Base-by-base conservation (phyloP, 1,140 invertebrate species). In the Sinella curviseta region DNA sequence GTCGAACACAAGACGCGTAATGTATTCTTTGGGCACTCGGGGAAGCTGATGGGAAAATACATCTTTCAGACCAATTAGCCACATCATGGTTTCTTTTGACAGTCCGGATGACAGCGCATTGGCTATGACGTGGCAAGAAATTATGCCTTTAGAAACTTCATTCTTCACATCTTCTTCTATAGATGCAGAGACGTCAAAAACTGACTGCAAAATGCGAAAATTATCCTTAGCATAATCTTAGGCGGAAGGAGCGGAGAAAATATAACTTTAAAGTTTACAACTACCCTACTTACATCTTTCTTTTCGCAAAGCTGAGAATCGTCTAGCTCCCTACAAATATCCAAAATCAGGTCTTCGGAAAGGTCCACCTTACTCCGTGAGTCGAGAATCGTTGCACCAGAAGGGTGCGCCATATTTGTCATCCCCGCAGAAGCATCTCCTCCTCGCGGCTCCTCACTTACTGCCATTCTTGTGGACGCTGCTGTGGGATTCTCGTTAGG, bases 21-120 rank as follows among this genome's bases (percentile, higher is more conserved):
- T 98, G 85, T 99, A 99, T 87, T 99, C 96, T 84, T 97, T 96
- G 0, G 97, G 97, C 97, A 99, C 99, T 86, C 94, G 91, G 0
- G 98, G 96, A 75, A 99, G 88, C 85, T 99, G 97, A 85, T 96
- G 94, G 20, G 95, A 95, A 87, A 99, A 98, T 0, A 99, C 93
- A 88, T 97, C 97, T 86, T 98, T 96, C 0, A 99, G 88, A 74
- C 95, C 95, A 80, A 98, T 93, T 1, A 99, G 88, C 95, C 95
- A 97, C 1, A 96, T 88, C 90, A 97, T 95, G 0, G 95, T 95
- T 86, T 97, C 94, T 83, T 95, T 94, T 70, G 93, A 91, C 0
- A 97, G 95, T 17, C 93, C 91, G 80, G 93, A 91, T 0, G 93
- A 94, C 3, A 98, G 88, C 34, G 95, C 95, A 88, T 99, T 99